Base-by-base conservation (phyloP, 2,888 invertebrate species). In the Aphidius colemani region DNA sequence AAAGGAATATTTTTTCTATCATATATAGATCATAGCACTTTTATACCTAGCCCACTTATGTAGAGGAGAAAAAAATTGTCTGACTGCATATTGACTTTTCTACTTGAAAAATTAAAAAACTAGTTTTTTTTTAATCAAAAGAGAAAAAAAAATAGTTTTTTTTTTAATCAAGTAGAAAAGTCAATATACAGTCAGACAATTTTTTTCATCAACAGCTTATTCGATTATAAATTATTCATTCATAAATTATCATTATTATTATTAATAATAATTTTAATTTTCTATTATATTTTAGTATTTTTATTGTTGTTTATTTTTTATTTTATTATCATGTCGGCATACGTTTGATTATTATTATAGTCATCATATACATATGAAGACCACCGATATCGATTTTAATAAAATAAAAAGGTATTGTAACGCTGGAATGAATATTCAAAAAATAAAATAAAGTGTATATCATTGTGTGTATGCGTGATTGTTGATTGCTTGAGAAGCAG, bases 391-490 rank as follows among this genome's bases (percentile, higher is more conserved):
- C 57, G 48, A 30, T 30, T 46, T 45, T 48, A 46, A 8, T 46
- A 30, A 30, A 18, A 45, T 9, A 39, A 46, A 57, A 56, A 44
- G 10, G 10, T 56, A 11, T 44, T 44, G 55, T 9, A 30, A 45
- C 45, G 8, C 8, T 45, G n/a, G 13, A 11, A 44, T 40, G 46
- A 40, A 45, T 18, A 10, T 44, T 30, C 13, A 18, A 45, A 55
- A 62, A 56, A 48, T 49, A 50, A 51, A 59, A 62, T 43, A 64
- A 59, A 58, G 69, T 68, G 68, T 63, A 68, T 67, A 78, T 77
- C 77, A 74, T 78, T 77, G 72, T 74, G 72, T 74, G 5, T 30
- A 30, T 67, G 72, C 59, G 49, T 70, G 71, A 77, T 78, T 78
- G 78, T 78, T 72, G 67, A 65, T 67, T 68, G 72, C 69, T 71